Evolutionary conservation across 1,140 invertebrate genomes (phyloP).

Genomic region (Saccostrea glomerata): DNA sequence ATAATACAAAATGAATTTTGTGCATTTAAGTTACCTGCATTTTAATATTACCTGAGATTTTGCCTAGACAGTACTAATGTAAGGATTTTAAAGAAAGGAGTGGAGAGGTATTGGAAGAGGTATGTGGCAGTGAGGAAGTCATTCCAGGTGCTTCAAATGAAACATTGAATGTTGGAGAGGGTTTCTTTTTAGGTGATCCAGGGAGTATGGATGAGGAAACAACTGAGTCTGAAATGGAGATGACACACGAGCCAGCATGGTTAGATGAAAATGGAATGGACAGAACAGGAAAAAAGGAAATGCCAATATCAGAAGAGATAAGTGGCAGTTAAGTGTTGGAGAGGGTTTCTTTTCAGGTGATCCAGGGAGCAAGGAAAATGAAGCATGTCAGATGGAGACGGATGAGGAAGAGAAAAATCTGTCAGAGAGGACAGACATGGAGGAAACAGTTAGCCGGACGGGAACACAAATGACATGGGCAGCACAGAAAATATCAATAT

Average conservation of each 20-base stretch:
- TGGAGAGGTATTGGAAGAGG: neutral
- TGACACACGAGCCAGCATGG: too few species aligned
- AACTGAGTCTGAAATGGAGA: too few species aligned
- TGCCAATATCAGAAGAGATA: neutral
- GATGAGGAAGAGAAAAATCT: neutral
- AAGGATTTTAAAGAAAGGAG: neutral
- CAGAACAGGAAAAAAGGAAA: neutral
- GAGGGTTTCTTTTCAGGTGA: neutral
- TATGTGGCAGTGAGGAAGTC: neutral
- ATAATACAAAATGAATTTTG: neutral
- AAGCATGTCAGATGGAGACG: neutral
- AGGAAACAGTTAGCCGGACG: neutral
- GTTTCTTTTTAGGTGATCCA: neutral
- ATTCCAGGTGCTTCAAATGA: neutral
- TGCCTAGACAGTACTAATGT: neutral
- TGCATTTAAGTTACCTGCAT: neutral
- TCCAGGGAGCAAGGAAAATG: neutral
- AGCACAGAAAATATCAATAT: neutral
- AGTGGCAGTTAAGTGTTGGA: neutral
- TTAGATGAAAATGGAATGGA: neutral
- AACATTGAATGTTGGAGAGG: neutral
- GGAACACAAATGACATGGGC: neutral
- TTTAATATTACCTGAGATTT: neutral
- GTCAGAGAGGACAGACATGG: neutral
- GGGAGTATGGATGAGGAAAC: too few species aligned